Evolutionary conservation across 2,113 vertebrate genomes (phyloP).

Genomic region (Trochalopteron elliotii): DNA sequence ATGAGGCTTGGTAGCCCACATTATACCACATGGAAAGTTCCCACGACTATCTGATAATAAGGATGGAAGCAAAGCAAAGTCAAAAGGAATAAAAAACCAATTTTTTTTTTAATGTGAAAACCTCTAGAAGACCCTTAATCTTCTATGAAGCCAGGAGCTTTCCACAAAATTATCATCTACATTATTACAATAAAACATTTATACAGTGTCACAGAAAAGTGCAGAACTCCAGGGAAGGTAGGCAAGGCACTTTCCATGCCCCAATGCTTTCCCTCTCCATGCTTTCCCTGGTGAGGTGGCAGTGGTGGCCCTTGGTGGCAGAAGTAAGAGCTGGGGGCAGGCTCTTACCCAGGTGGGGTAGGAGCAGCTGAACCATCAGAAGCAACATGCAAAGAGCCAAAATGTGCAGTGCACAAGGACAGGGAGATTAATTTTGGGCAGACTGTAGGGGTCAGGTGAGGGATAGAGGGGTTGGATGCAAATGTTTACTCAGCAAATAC

Average conservation of each 20-base stretch:
- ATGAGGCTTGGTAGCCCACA: not conserved
- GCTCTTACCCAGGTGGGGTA: not conserved
- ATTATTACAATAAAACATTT: not conserved
- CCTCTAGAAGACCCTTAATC: not conserved
- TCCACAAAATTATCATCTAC: not conserved
- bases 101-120: not conserved
- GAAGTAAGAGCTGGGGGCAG: not conserved
- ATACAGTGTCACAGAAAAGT: not conserved
- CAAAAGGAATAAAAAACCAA: not conserved
- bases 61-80: not conserved
- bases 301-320: not conserved
- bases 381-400: not conserved
- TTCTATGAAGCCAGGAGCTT: not conserved
- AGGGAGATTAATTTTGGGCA: not conserved
- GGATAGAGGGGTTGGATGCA: not conserved
- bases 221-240: not conserved
- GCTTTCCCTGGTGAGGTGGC: not conserved
- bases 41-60: not conserved
- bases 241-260: not conserved
- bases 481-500: not conserved
- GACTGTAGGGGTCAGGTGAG: not conserved
- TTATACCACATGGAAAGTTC: not conserved
- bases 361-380: not conserved
- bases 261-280: not conserved
- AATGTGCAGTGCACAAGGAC: not conserved